phyloP scores from a whole-genome alignment of 2,113 vertebrate genomes.

The Phocoena phocoena region DNA sequence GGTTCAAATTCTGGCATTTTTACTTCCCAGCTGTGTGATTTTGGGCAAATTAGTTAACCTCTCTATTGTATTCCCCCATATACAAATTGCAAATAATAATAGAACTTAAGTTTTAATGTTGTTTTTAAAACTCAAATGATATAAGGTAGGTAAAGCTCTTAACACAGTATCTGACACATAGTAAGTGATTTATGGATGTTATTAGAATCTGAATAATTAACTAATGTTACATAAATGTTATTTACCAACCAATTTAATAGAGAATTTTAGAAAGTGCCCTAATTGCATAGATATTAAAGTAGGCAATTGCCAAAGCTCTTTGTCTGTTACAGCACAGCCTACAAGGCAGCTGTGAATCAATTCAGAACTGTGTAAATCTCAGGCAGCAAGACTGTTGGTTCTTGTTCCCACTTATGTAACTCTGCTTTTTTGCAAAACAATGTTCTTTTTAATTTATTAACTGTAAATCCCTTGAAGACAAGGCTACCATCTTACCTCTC shows the following conservation, averaged over 20 bases:
- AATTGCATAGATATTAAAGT: neutral
- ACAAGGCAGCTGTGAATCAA: too few relatives aligned
- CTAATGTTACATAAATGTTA: neutral
- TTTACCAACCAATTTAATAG: neutral
- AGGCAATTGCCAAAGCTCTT: neutral
- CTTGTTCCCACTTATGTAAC: neutral
- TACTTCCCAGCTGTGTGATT: neutral
- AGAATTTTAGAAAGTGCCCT: neutral
- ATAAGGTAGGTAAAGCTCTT: neutral
- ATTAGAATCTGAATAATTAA: neutral
- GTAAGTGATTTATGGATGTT: slow-evolving; percentile 14
- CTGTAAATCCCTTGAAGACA: neutral
- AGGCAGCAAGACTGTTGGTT: neutral
- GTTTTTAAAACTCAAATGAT: neutral
- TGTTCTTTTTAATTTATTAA: neutral
- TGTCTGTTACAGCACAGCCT: neutral
- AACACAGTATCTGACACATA: neutral
- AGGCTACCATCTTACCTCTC: neutral
- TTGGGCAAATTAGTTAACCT: neutral
- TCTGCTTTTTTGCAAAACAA: neutral
- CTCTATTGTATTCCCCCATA: neutral
- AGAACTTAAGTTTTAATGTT: neutral
- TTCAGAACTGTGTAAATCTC: neutral
- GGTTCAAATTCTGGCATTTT: neutral
- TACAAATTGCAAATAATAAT: slow-evolving; percentile 20